These are phyloP conservation scores for Centruroides vittatus DNA, from an alignment of 1,140 invertebrate species.

Conservation along the genomic window DNA sequence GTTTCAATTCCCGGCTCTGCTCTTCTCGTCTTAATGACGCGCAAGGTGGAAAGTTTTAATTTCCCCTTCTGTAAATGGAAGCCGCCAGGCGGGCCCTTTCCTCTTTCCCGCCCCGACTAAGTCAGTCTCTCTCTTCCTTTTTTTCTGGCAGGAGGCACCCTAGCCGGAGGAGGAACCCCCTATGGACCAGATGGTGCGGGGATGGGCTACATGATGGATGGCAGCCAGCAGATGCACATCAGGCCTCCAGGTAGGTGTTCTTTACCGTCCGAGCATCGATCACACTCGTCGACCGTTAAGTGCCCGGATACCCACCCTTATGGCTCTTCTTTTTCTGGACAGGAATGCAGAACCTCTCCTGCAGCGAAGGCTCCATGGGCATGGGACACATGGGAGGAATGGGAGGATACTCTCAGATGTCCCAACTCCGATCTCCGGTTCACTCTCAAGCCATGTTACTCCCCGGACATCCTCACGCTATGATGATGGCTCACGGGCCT, in stretches of 20 bases:
- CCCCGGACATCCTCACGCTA: constrained; percentile 35
- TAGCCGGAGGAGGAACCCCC: constrained; percentile 58
- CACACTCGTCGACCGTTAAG: too few relatives aligned
- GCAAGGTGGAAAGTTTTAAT: too few relatives aligned
- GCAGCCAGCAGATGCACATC: constrained; percentile 63
- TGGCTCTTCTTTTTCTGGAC: constrained; percentile 3
- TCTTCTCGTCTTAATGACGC: neutral
- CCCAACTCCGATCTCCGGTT: constrained; percentile 34
- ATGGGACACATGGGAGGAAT: constrained; percentile 27
- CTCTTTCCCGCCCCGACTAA: too few relatives aligned
- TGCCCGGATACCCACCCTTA: neutral
- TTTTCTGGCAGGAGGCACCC: too few relatives aligned
- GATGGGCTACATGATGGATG: constrained; percentile 96
- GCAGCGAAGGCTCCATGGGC: constrained; percentile 25
- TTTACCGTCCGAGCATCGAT: neutral
- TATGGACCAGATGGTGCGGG: constrained; percentile 77
- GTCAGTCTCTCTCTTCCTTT: too few relatives aligned
- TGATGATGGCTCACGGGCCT: constrained; percentile 32
- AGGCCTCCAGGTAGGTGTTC: constrained; percentile 59
- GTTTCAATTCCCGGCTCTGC: constrained; percentile 13
- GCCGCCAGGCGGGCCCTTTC: too few relatives aligned
- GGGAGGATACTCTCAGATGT: constrained; percentile 33
- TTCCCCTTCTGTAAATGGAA: too few relatives aligned
- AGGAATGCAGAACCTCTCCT: constrained; percentile 31
- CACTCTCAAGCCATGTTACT: constrained; percentile 38